Base-by-base conservation (phyloP, 2,888 invertebrate genomes). In the Lasiommata megera region DNA sequence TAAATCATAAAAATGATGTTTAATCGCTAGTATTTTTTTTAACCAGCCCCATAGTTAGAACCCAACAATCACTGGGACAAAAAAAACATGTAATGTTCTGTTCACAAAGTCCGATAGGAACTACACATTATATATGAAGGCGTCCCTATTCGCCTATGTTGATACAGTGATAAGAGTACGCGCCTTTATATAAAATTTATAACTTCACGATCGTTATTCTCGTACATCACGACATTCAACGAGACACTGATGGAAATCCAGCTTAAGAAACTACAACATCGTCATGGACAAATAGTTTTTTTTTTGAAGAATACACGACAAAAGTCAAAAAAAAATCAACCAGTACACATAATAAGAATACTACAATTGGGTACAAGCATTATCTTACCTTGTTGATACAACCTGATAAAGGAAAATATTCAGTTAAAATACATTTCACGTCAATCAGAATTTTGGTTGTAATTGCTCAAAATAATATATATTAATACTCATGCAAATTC, bases 391-490 rank as follows among this genome's bases (percentile, higher is more conserved):
- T 83, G 62, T 57, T 67, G 77, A 62, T 71, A 62, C 71, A 79
- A 86, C 89, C 88, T 88, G 88, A 87, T 80, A 82, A 79, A 77
- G 76, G 82, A 81, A 82, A 80, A 69, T 67, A 69, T 69, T 74
- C 67, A 65, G 61, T 44, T 47, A 18, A 46, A 56, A 43, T 47
- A 52, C 9, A 18, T 29, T 29, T 29, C 31, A 46, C 34, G 18
- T 36, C 28, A 64, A 53, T 54, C 54, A 60, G 56, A 65, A 65
- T 61, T 57, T 63, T 63, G 54, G 57, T 47, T 51, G 38, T 8
- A 7, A 38, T 28, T 44, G 9, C 34, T 34, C 11, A 43, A 17
- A 43, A 18, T 8, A 11, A 34, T 11, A 11, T 11, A 1, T 34
- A 9, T 46, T 3, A 29, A 36, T 1, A 6, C 1, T 34, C 16